A percentile compares a stretch with the other conserved stretches of the same genome.
These are phyloP conservation scores for Anas capensis DNA, from an alignment of 2,797 vertebrate genomes.

Conservation along the genomic window DNA sequence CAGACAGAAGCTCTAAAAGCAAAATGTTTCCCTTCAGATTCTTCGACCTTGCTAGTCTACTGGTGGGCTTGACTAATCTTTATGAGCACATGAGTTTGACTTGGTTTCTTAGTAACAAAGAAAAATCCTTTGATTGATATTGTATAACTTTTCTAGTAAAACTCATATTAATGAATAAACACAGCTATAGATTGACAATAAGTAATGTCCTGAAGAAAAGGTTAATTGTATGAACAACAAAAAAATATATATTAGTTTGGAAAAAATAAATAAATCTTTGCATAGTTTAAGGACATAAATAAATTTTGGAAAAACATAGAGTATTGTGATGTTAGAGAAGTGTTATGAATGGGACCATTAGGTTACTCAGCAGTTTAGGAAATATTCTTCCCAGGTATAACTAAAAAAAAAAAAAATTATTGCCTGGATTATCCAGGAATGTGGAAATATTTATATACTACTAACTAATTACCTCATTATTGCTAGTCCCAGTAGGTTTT, in stretches of 20 bases:
- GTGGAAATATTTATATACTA: not conserved
- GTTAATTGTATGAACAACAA: not conserved
- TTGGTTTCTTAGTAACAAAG: not conserved
- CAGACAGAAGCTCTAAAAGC: not conserved
- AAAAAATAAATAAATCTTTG: not conserved
- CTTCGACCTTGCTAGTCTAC: not conserved
- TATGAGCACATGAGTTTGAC: not conserved
- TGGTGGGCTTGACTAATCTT: not conserved
- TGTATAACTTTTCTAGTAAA: not conserved
- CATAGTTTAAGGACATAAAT: not conserved
- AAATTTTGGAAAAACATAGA: not conserved
- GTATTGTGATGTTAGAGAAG: not conserved
- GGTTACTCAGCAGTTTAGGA: not conserved
- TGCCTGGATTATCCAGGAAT: not conserved
- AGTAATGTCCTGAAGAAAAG: not conserved
- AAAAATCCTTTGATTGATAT: slow-evolving; percentile 10
- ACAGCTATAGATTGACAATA: not conserved
- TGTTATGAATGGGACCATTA: not conserved
- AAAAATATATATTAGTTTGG: not conserved
- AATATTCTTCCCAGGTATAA: not conserved
- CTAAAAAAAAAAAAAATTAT: not conserved
- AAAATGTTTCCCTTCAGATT: slow-evolving; percentile 32
- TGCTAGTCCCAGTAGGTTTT: not conserved
- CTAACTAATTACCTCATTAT: not conserved
- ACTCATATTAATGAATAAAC: not conserved